Evolutionary conservation across 2,888 invertebrate species (phyloP).

Genomic region (Epirrhoe tristata): DNA sequence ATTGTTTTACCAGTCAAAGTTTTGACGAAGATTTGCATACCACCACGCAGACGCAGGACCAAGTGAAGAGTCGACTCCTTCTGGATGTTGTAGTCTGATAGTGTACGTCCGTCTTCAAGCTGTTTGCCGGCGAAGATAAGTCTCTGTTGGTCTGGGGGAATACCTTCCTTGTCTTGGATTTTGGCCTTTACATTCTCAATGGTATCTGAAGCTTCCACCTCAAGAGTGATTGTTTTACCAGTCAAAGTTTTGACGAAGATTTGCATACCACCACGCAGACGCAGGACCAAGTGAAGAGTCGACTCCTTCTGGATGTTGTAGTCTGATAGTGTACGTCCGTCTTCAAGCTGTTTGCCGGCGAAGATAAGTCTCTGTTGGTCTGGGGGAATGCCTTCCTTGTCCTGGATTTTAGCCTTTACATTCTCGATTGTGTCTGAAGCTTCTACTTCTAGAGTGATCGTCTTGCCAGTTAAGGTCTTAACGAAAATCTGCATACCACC

Average conservation of each 20-base stretch:
- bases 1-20: conserved; percentile 44
- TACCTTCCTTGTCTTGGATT: conserved; percentile 46
- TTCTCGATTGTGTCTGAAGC: conserved; percentile 43
- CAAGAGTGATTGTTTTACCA: conserved; percentile 41
- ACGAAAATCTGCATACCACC: conserved; percentile 49
- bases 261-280: conserved; percentile 46
- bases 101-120: conserved; percentile 42
- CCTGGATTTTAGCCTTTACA: conserved; percentile 43
- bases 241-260: conserved; percentile 45
- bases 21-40: conserved; percentile 47
- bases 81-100: conserved; percentile 44
- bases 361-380: conserved; percentile 44
- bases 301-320: conserved; percentile 47
- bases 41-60: conserved; percentile 44
- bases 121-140: conserved; percentile 45
- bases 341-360: conserved; percentile 45
- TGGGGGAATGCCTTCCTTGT: conserved; percentile 45
- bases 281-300: conserved; percentile 40
- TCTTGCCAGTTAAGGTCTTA: conserved; percentile 42
- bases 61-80: conserved; percentile 44
- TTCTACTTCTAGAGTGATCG: conserved; percentile 42
- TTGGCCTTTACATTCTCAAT: conserved; percentile 44
- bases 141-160: conserved; percentile 44
- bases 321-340: conserved; percentile 42
- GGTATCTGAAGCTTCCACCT: conserved; percentile 42